Evolutionary conservation across 2,888 invertebrate species (phyloP), one percentile per base, ranked within the genome.

Genomic region (Brachyopa scutellaris): DNA sequence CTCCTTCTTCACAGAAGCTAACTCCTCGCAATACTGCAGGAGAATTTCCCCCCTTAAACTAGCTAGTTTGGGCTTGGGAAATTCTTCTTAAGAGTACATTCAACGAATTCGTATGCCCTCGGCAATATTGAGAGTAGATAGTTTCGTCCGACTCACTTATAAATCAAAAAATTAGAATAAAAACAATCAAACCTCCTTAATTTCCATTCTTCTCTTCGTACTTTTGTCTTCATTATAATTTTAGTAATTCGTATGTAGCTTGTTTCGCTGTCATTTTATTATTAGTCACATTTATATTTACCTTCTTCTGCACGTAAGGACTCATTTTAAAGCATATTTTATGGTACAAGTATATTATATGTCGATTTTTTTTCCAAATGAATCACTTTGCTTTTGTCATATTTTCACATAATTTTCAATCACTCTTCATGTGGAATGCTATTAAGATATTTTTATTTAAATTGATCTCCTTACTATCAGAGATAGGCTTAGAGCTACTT

Each of bases 11-110:
- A 38, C 26, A 62, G 26, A 85, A 85, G 76, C 85, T 86, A 86
- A 85, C 85, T 84, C 72, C 85, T 84, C 69, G 42, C 61, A 85
- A 86, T 86, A 76, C 69, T 78, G 47, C 11, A 55, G 49, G 42
- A 82, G 51, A 21, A 66, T 79, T 85, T 84, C 84, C 49, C 74
- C 70, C 26, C 26, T 5, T 26, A 26, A 51, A 74, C 69, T 78
- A 82, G 47, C 57, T 21, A 13, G 1, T 9, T 6, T 9, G 17
- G 26, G 59, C 42, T 36, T 36, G 42, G n/a, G 69, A 38, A 57
- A 45, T 62, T 47, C 23, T 69, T 67, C 13, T 57, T 3, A 51
- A 51, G 11, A 33, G 7, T 7, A 23, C 11, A 51, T n/a, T 7
- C 9, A 17, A n/a, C 6, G 13, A 4, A 11, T 6, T 40, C 7